Evolutionary conservation across 2,888 invertebrate genomes (phyloP), one percentile per base, ranked within the genome.

Genomic region (Osmoderma eremita): DNA sequence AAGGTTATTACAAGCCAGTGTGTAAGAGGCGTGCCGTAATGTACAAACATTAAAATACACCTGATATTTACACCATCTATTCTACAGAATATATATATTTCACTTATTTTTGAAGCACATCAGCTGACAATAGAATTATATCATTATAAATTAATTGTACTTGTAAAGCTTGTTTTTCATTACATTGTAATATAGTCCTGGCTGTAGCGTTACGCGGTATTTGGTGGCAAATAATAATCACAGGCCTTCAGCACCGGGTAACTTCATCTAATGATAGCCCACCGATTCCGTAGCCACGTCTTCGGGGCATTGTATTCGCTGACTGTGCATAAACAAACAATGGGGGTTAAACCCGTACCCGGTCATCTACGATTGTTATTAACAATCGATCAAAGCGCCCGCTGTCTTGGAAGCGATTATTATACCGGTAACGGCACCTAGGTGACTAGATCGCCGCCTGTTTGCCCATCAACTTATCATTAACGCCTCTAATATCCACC

Each of bases 311-410:
- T 72, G 72, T 72, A 50, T 64, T 51, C 63, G 64, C 70, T 72
- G 72, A 72, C 72, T 65, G 41, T 54, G 71, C 72, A 70, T 51
- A 71, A 69, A 49, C 72, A 54, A 68, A 71, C 72, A 72, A 72
- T 72, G 70, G 70, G 68, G 65, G 67, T 65, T 67, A 56, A 49
- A 53, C 50, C 61, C 63, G 70, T 58, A 71, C 70, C 70, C 70
- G 69, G 68, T 69, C 70, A 72, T 68, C 72, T 71, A 68, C 69
- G 70, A 72, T 69, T 72, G 69, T 72, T 72, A 70, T 72, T 72
- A 65, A 58, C 58, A 65, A 50, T 69, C 69, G 67, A 67, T 72
- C 72, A 72, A 71, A 71, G 69, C 65, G 36, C 15, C 67, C 42
- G 67, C 69, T 67, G 64, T 65, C 68, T 64, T 41, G 64, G 64